Conservation (phyloP, 1,140 invertebrate genomes). For the Listronotus bonariensis region DNA sequence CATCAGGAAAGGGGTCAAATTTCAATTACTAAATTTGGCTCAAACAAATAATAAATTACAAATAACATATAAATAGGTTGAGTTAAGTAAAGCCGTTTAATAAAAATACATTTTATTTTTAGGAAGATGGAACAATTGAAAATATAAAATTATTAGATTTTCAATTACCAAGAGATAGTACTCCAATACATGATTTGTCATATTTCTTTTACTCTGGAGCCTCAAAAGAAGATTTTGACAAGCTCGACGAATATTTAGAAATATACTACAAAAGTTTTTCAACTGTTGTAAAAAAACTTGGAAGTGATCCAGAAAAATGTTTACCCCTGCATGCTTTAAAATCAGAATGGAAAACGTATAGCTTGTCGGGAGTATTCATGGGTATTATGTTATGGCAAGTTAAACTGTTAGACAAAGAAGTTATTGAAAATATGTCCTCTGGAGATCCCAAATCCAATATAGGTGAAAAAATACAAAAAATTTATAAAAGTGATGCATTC, state of each 20-base stretch:
- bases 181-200: slow-evolving; percentile 63
- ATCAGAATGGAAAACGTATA: slow-evolving; percentile 52
- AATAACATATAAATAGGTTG: too few species aligned
- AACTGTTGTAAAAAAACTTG: slow-evolving; percentile 51
- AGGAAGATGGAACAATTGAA: slow-evolving; percentile 17
- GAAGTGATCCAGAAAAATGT: slow-evolving; percentile 55
- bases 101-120: too few species aligned
- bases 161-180: slow-evolving; percentile 61
- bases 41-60: too few species aligned
- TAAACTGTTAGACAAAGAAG: slow-evolving; percentile 18
- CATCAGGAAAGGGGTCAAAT: too few species aligned
- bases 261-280: slow-evolving; percentile 61
- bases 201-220: slow-evolving; percentile 64
- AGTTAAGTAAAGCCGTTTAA: too few species aligned
- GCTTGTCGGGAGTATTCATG: slow-evolving; percentile 47
- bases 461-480: neutral
- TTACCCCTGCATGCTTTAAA: slow-evolving; percentile 55
- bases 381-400: slow-evolving; percentile 19
- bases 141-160: slow-evolving; percentile 58
- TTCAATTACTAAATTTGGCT: too few species aligned
- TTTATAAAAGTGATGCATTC: slow-evolving; percentile 1
- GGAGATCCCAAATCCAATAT: neutral
- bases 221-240: slow-evolving; percentile 56
- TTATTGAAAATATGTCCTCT: neutral
- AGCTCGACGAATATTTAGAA: slow-evolving; percentile 58